Percentiles rank a stretch among this genome's conserved stretches.
Conservation (phyloP, 2,888 invertebrate species). For the Drosophila anomelani region DNA sequence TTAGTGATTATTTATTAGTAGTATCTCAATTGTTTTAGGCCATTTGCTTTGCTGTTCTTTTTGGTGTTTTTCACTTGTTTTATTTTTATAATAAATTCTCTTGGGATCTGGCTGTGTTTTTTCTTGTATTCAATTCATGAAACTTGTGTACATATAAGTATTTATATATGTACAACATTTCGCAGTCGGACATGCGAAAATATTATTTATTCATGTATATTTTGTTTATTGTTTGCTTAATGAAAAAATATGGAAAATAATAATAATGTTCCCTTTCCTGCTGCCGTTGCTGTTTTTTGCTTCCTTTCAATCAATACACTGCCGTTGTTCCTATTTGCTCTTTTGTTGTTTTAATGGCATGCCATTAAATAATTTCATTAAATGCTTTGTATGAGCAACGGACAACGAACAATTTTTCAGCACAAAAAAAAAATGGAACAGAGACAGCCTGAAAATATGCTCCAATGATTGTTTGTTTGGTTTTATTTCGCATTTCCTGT, state of each 20-base stretch:
- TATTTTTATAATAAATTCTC: slow-evolving; percentile 35
- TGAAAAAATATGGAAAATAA: slow-evolving; percentile 36
- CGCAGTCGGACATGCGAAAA: slow-evolving; percentile 42
- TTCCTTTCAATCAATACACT: slow-evolving; percentile 60
- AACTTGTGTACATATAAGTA: slow-evolving; percentile 54
- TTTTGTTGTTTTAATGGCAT: slow-evolving; percentile 74
- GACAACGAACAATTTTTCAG: slow-evolving; percentile 32
- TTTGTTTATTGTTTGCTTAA: slow-evolving; percentile 51
- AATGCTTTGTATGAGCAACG: slow-evolving; percentile 63
- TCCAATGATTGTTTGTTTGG: slow-evolving; percentile 51
- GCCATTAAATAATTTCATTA: slow-evolving; percentile 79
- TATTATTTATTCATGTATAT: slow-evolving; percentile 65
- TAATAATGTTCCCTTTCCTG: slow-evolving; percentile 16
- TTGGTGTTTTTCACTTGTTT: slow-evolving; percentile 14
- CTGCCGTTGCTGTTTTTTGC: slow-evolving; percentile 4
- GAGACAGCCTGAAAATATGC: slow-evolving; percentile 47
- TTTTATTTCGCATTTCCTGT: slow-evolving; percentile 36
- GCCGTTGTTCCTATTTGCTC: slow-evolving; percentile 43
- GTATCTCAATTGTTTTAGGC: slow-evolving; percentile 58
- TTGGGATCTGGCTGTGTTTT: slow-evolving; percentile 50
- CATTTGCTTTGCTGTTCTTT: slow-evolving; percentile 32
- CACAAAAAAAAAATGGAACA: background rate
- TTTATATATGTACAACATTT: slow-evolving; percentile 50
- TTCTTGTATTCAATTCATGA: slow-evolving; percentile 61
- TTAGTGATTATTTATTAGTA: slow-evolving; percentile 67